Evolutionary conservation across 2,113 vertebrate genomes (phyloP), one percentile per base, ranked within the genome.

Genomic region (Antidorcas marsupialis): DNA sequence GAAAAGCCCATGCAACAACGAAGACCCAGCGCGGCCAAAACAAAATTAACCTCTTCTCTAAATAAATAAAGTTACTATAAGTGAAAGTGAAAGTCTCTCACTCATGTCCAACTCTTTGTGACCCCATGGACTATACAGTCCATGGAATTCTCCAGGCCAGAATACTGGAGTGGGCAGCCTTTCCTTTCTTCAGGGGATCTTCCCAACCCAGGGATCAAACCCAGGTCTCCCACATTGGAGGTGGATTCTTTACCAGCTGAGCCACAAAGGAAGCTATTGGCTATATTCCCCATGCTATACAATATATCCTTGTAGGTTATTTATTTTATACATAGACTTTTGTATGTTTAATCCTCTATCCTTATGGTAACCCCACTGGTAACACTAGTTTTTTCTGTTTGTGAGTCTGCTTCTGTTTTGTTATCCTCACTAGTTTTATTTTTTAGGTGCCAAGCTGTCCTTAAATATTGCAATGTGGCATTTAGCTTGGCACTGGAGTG

Each of bases 381-480:
- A 36, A 53, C 50, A 53, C 50, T 15, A 53, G 19, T 53, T 36
- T 25, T 21, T 53, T 83, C 6, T 83, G 14, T 33, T 19, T 36
- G 50, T 55, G 21, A 55, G 81, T 55, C 52, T 27, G n/a, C 23
- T 55, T 39, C 81, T 55, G 33, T 84, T 84, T 84, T 39, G 52
- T 39, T 55, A 84, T 55, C 52, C 52, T 84, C 52, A 55, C n/a
- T 83, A 27, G 52, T 55, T 36, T 83, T 10, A 83, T 27, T 55
- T 55, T 83, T 36, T 8, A 83, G 52, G n/a, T 83, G 36, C 52
- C n/a, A 55, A 55, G 12, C 57, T 87, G n/a, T 87, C 81, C 93
- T 92, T 95, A 79, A 86, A 60, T 87, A 92, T 50, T 95, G 76
- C 95, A 97, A 71, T 33, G 76, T 92, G 96, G 81, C 85, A 9